phyloP scores from a whole-genome alignment of 1,140 invertebrate species.

The Drosophila bocqueti region DNA sequence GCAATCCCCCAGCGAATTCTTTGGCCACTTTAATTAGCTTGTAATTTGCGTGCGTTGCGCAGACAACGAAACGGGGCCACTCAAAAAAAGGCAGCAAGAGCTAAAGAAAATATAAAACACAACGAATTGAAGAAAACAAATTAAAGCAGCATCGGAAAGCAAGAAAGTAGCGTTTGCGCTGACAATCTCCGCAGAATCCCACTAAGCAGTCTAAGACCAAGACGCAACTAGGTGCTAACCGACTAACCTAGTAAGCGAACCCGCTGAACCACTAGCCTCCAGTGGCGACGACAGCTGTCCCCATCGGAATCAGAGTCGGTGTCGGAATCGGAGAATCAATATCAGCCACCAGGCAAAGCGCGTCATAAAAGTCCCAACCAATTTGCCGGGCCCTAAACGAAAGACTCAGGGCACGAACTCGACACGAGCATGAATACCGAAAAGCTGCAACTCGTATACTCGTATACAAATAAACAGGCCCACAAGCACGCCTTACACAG shows the following conservation, averaged over 20 bases:
- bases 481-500: slow-evolving; percentile 58
- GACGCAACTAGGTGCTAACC: slow-evolving; percentile 73
- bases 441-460: slow-evolving; percentile 12
- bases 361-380: slow-evolving; percentile 26
- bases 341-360: slow-evolving; percentile 18
- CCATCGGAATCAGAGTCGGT: slow-evolving; percentile 23
- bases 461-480: slow-evolving; percentile 23
- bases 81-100: slow-evolving; percentile 29
- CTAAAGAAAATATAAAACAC: slow-evolving; percentile 26
- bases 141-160: slow-evolving; percentile 53
- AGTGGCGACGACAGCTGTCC: slow-evolving; percentile 25
- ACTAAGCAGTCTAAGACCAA: slow-evolving; percentile 35
- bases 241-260: slow-evolving; percentile 82
- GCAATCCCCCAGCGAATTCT: slow-evolving; percentile 65
- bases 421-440: slow-evolving; percentile 13
- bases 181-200: slow-evolving; percentile 58
- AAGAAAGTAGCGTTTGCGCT: slow-evolving; percentile 69
- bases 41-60: slow-evolving; percentile 78
- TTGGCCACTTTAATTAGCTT: slow-evolving; percentile 71
- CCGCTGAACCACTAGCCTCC: slow-evolving; percentile 70
- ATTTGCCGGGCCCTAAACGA: slow-evolving; percentile 75
- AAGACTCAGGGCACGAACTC: slow-evolving; percentile 75
- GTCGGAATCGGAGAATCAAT: slow-evolving; percentile 34
- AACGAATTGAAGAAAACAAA: slow-evolving; percentile 53
- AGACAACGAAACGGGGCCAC: slow-evolving; percentile 62